Evolutionary conservation across 1,140 invertebrate genomes (phyloP).

Genomic region (Procambarus virginalis): DNA sequence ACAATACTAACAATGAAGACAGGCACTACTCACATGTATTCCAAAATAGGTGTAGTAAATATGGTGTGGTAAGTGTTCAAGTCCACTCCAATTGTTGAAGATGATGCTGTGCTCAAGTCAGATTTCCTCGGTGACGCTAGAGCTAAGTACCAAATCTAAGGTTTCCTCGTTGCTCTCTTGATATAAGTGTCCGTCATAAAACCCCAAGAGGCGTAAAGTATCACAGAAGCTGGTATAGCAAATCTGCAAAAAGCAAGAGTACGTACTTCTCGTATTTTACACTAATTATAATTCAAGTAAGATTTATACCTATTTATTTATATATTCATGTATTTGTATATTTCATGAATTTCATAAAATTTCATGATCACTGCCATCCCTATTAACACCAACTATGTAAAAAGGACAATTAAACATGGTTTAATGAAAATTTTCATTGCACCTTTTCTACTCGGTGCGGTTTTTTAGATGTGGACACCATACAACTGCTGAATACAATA

Average conservation of each 20-base stretch:
- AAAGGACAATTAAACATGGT: too few species aligned
- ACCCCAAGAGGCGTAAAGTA: conserved; percentile 89
- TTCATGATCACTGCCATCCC: too few species aligned
- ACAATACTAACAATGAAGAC: too few species aligned
- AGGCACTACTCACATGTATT: conserved; percentile 61
- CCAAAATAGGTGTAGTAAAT: conserved; percentile 77
- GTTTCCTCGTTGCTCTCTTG: conserved; percentile 20
- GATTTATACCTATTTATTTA: too few species aligned
- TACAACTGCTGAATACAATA: too few species aligned
- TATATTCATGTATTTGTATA: too few species aligned
- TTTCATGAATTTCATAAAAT: too few species aligned
- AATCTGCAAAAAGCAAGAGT: conserved; percentile 78
- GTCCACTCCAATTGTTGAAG: conserved; percentile 62
- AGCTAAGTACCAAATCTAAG: background rate
- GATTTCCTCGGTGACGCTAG: background rate
- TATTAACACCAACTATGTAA: too few species aligned
- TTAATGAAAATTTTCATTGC: too few species aligned
- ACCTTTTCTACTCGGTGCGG: too few species aligned
- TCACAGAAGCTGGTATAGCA: conserved; percentile 94
- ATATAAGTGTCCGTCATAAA: conserved; percentile 78
- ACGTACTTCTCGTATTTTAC: background rate
- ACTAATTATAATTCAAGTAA: too few species aligned
- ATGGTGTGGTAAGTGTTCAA: conserved; percentile 79
- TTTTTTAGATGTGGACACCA: too few species aligned
- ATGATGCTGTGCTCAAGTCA: background rate